Conservation (phyloP, 1,140 invertebrate species). For the Caenorhabditis remanei region DNA sequence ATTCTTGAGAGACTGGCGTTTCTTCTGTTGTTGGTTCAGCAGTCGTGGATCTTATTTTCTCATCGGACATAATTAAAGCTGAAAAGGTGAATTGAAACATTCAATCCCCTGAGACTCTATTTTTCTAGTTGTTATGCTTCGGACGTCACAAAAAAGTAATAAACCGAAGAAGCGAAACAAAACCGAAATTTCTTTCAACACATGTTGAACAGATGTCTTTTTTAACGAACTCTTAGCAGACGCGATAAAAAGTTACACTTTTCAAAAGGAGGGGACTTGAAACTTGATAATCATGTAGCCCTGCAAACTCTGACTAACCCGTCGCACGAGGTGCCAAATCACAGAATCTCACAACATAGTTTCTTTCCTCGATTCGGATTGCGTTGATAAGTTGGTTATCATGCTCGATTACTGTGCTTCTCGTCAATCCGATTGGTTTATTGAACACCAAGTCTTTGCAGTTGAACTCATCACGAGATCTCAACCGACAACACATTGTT, state of each 20-base stretch:
- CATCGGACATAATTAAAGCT: conserved; percentile 42
- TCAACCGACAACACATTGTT: conserved; percentile 73
- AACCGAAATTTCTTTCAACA: conserved; percentile 29
- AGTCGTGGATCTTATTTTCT: not conserved
- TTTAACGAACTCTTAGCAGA: conserved; percentile 46
- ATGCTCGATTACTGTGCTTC: conserved; percentile 73
- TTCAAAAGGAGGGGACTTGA: not conserved
- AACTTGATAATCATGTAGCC: not conserved
- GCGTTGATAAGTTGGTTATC: conserved; percentile 66
- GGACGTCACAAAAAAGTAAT: conserved; percentile 6
- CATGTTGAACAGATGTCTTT: conserved; percentile 32
- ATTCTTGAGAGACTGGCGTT: not conserved
- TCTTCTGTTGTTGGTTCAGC: not conserved
- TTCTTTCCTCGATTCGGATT: conserved; percentile 55
- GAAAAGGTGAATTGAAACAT: not conserved
- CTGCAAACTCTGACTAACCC: conserved; percentile 45
- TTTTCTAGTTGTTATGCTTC: not conserved
- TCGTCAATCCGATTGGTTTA: conserved; percentile 73
- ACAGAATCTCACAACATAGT: conserved; percentile 67
- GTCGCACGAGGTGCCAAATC: conserved; percentile 65
- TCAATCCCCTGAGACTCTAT: not conserved
- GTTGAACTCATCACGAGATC: conserved; percentile 72
- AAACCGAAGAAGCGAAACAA: not conserved
- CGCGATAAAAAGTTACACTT: conserved; percentile 27
- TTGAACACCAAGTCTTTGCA: conserved; percentile 71